These are phyloP conservation scores for Crenuchus spilurus DNA, from an alignment of 2,797 vertebrate species.

Conservation along the genomic window DNA sequence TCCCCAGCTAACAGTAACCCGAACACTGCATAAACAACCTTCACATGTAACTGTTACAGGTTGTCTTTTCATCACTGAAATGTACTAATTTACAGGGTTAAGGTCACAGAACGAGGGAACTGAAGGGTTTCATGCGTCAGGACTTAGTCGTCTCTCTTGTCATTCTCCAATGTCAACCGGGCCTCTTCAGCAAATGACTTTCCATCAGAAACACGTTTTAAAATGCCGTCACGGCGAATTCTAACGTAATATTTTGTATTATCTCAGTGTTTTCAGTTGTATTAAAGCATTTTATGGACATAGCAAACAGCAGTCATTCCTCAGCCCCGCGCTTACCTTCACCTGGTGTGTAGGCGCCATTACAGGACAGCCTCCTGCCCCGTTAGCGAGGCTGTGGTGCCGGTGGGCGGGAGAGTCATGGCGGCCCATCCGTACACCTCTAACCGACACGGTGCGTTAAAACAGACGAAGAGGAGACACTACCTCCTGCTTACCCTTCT, in stretches of 20 bases:
- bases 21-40: too few species aligned
- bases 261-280: too few species aligned
- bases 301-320: constrained; percentile 41
- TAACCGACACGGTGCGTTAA: not conserved
- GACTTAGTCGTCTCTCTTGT: constrained; percentile 46
- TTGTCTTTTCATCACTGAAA: too few species aligned
- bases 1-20: too few species aligned
- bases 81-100: not conserved
- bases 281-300: too few species aligned
- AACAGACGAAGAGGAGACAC: too few species aligned
- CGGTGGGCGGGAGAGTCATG: not conserved
- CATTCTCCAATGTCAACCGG: constrained; percentile 76
- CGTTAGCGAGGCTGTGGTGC: not conserved
- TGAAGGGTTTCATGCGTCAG: not conserved
- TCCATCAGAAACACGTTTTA: not conserved
- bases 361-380: constrained; percentile 57
- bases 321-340: constrained; percentile 77
- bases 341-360: constrained; percentile 82
- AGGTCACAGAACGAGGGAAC: not conserved
- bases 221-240: too few species aligned
- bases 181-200: constrained; percentile 40
- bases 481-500: too few species aligned
- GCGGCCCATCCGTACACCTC: not conserved
- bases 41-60: too few species aligned
- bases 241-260: not conserved